Percentiles rank a stretch among this genome's conserved stretches.
phyloP scores from a whole-genome alignment of 2,113 vertebrate species.

The Antidorcas marsupialis region DNA sequence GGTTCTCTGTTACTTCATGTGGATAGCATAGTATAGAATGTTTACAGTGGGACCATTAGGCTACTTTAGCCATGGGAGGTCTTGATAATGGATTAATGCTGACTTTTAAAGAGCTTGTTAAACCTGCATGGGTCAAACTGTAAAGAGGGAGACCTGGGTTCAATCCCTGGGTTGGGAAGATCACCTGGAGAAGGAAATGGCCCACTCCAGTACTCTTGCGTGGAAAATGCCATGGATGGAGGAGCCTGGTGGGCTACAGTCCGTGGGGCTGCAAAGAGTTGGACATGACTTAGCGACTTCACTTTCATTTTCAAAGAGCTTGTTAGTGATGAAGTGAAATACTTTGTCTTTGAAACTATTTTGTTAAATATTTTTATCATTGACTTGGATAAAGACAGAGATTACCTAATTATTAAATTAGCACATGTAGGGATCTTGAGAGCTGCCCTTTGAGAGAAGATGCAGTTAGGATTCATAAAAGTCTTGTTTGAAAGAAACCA shows the following conservation, averaged over 20 bases:
- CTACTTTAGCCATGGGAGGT: neutral
- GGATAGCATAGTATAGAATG: neutral
- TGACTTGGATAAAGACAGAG: neutral
- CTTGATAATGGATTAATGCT: neutral
- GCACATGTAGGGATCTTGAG: neutral
- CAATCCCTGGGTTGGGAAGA: neutral
- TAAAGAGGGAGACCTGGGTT: neutral
- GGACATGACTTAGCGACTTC: neutral
- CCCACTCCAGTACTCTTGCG: neutral
- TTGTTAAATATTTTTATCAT: constrained; percentile 25
- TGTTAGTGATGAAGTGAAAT: constrained; percentile 10
- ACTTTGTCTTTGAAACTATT: neutral
- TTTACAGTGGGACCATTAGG: neutral
- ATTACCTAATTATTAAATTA: neutral
- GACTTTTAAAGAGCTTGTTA: neutral
- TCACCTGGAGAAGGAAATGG: neutral
- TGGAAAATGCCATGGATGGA: neutral
- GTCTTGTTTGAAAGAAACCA: neutral
- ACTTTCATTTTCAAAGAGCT: neutral
- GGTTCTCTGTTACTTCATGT: neutral
- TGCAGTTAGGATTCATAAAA: neutral
- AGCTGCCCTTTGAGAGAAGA: neutral
- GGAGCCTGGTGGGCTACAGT: neutral
- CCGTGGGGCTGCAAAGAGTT: neutral
- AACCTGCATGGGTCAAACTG: neutral